phyloP scores from a whole-genome alignment of 1,140 invertebrate genomes.

The Dendrolimus kikuchii region DNA sequence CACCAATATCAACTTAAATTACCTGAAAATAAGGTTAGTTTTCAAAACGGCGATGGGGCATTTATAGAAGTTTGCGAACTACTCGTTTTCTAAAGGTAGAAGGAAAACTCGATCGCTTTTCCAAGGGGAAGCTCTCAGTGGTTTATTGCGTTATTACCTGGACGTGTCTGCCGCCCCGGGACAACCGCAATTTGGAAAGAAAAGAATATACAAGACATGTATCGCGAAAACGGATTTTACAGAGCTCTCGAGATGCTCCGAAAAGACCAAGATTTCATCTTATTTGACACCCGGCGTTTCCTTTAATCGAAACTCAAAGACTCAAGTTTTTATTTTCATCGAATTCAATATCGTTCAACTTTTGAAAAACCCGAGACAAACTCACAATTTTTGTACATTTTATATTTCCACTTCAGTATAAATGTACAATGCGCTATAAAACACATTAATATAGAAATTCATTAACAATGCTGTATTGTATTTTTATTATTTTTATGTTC shows the following conservation, averaged over 20 bases:
- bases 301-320: constrained; percentile 58
- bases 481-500: too few relatives aligned
- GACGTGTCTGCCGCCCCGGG: constrained; percentile 61
- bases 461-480: too few relatives aligned
- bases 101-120: constrained; percentile 69
- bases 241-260: constrained; percentile 34
- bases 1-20: constrained; percentile 36
- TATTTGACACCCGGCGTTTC: constrained; percentile 42
- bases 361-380: constrained; percentile 14
- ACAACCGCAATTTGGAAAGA: constrained; percentile 64
- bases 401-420: neutral
- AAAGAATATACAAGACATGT: constrained; percentile 55
- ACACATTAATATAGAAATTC: too few relatives aligned
- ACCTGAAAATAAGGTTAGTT: constrained; percentile 44
- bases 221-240: constrained; percentile 62
- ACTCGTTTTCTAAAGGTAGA: constrained; percentile 61
- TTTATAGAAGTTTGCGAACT: constrained; percentile 40
- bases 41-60: constrained; percentile 22
- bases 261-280: constrained; percentile 35
- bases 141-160: constrained; percentile 72
- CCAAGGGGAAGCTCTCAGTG: constrained; percentile 65
- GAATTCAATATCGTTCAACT: constrained; percentile 46
- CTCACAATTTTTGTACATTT: neutral
- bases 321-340: constrained; percentile 56
- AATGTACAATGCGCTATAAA: too few relatives aligned